Conservation (phyloP, 2,888 invertebrate species). For the Polymixis flavicincta region DNA sequence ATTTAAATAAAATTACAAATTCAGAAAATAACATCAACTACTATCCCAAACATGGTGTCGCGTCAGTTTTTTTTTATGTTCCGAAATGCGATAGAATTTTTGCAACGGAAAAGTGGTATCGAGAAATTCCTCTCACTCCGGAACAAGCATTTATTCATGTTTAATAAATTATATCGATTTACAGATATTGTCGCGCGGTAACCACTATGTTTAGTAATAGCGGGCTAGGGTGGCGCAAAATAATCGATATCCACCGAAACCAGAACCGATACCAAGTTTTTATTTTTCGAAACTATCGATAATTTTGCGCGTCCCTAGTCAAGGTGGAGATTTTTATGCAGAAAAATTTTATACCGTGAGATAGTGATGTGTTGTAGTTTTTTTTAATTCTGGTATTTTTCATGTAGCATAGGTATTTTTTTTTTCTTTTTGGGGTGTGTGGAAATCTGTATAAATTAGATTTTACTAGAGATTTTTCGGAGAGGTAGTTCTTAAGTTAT, state of each 20-base stretch:
- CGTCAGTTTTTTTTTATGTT: slow-evolving; percentile 65
- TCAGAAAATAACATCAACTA: background rate
- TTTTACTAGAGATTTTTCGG: slow-evolving; percentile 85
- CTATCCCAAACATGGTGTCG: slow-evolving; percentile 39
- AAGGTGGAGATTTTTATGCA: slow-evolving; percentile 71
- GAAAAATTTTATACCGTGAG: slow-evolving; percentile 80
- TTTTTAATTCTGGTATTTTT: slow-evolving; percentile 79
- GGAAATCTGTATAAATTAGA: slow-evolving; percentile 89
- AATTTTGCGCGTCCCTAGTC: slow-evolving; percentile 67
- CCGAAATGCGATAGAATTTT: slow-evolving; percentile 73
- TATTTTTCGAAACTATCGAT: slow-evolving; percentile 45
- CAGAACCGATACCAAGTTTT: slow-evolving; percentile 57
- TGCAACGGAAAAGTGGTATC: slow-evolving; percentile 46
- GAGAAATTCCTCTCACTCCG: slow-evolving; percentile 73
- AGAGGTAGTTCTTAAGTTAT: slow-evolving; percentile 81
- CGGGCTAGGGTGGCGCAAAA: slow-evolving; percentile 48
- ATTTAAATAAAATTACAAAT: background rate
- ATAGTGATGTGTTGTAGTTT: slow-evolving; percentile 74
- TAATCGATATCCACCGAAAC: slow-evolving; percentile 48
- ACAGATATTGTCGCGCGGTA: slow-evolving; percentile 68
- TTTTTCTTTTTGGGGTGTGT: slow-evolving; percentile 86
- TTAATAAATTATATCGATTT: slow-evolving; percentile 68
- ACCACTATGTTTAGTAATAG: slow-evolving; percentile 65
- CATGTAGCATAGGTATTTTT: slow-evolving; percentile 75
- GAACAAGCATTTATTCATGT: slow-evolving; percentile 84